These are phyloP conservation scores for Aspidiotus destructor DNA, from an alignment of 2,888 invertebrate species.

Conservation along the genomic window DNA sequence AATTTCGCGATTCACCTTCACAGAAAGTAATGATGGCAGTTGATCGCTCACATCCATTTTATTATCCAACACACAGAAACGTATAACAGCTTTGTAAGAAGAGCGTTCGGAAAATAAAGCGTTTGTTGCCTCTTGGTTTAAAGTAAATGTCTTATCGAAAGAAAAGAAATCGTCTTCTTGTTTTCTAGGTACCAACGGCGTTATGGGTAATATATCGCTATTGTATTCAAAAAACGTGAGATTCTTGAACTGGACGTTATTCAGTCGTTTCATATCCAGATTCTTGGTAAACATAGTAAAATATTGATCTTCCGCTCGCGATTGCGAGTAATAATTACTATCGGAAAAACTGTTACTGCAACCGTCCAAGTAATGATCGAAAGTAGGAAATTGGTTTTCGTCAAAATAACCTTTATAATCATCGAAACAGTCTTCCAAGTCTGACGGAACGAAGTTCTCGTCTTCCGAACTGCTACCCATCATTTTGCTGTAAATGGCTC, in stretches of 20 bases:
- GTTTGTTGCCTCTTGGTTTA: neutral
- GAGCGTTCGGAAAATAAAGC: neutral
- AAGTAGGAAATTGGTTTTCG: neutral
- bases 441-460: neutral
- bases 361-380: neutral
- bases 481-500: neutral
- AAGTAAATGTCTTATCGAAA: slow-evolving; percentile 11
- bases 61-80: slow-evolving; percentile 14
- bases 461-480: neutral
- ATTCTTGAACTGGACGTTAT: slow-evolving; percentile 6
- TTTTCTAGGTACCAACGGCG: slow-evolving; percentile 11
- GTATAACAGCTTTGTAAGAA: slow-evolving; percentile 7
- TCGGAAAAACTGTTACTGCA: slow-evolving; percentile 10
- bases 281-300: neutral
- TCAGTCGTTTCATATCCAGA: neutral
- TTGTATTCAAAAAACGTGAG: slow-evolving; percentile 20
- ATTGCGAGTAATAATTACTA: neutral
- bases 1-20: slow-evolving; percentile 15
- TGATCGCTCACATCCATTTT: slow-evolving; percentile 15
- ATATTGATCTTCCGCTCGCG: neutral
- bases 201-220: slow-evolving; percentile 15
- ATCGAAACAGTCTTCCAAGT: neutral
- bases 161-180: slow-evolving; percentile 9
- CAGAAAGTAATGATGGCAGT: slow-evolving; percentile 9
- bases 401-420: neutral